Evolutionary conservation across 2,888 invertebrate species (phyloP).

Genomic region (Dryobota labecula): DNA sequence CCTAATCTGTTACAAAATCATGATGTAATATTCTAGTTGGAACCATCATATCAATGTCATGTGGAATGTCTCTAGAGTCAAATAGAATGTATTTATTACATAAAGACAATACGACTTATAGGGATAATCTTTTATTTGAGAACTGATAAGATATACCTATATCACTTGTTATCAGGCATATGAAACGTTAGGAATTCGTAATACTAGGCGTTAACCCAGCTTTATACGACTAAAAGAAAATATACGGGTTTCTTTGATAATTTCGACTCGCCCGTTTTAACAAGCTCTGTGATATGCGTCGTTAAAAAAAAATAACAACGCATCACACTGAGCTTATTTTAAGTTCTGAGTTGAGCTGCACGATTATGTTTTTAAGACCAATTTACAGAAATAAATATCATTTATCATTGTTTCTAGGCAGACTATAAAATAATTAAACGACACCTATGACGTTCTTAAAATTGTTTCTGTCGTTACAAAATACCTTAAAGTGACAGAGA

Average conservation of each 20-base stretch:
- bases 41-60: neutral
- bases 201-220: neutral
- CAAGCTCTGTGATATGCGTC: neutral
- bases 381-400: neutral
- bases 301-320: neutral
- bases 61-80: conserved; percentile 4
- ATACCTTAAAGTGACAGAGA: neutral
- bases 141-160: conserved; percentile 44
- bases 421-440: neutral
- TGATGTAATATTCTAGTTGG: too few species aligned
- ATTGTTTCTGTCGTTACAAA: neutral
- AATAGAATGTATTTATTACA: conserved; percentile 12
- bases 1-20: too few species aligned
- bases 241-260: neutral
- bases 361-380: neutral
- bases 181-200: neutral
- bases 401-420: neutral
- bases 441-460: neutral
- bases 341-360: neutral
- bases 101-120: conserved; percentile 11
- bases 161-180: conserved; percentile 24
- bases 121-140: conserved; percentile 19
- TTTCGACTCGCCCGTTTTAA: neutral
- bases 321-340: neutral
- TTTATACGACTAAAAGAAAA: neutral